phyloP scores from a whole-genome alignment of 2,797 vertebrate genomes.

The Spatula clypeata region DNA sequence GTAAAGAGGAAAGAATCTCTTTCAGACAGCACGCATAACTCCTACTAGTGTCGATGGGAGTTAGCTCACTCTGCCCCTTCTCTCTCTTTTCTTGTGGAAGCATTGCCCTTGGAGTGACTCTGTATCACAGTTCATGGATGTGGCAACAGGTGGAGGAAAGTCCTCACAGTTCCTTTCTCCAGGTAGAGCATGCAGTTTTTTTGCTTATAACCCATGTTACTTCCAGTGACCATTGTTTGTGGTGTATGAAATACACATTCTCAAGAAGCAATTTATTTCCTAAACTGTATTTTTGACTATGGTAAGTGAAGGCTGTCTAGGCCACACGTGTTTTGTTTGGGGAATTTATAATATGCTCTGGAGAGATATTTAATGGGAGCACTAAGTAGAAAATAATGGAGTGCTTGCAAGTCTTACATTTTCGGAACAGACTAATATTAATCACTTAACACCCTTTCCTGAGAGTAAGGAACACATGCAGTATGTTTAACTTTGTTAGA shows the following conservation, averaged over 20 bases:
- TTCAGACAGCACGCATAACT: conserved; percentile 11
- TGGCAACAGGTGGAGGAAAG: background rate
- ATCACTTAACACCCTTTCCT: background rate
- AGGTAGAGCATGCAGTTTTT: background rate
- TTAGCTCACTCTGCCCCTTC: conserved; percentile 19
- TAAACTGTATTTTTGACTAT: background rate
- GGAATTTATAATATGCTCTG: background rate
- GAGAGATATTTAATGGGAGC: background rate
- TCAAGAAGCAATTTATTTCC: background rate
- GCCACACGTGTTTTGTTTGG: background rate
- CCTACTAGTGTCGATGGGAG: conserved; percentile 61
- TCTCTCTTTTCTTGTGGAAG: background rate
- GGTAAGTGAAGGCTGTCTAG: background rate
- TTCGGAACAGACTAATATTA: conserved; percentile 2
- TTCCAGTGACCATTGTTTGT: background rate
- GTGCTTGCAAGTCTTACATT: background rate
- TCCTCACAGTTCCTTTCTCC: background rate
- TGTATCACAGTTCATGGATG: background rate
- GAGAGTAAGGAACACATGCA: background rate
- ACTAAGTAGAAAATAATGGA: background rate
- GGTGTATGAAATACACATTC: conserved; percentile 1
- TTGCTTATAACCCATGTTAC: background rate
- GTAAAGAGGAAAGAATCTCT: background rate
- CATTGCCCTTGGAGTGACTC: background rate
- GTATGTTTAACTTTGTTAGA: background rate